Evolutionary conservation across 2,888 invertebrate genomes (phyloP), one percentile per base, ranked within the genome.

Genomic region (Pharmacophagus antenor): DNA sequence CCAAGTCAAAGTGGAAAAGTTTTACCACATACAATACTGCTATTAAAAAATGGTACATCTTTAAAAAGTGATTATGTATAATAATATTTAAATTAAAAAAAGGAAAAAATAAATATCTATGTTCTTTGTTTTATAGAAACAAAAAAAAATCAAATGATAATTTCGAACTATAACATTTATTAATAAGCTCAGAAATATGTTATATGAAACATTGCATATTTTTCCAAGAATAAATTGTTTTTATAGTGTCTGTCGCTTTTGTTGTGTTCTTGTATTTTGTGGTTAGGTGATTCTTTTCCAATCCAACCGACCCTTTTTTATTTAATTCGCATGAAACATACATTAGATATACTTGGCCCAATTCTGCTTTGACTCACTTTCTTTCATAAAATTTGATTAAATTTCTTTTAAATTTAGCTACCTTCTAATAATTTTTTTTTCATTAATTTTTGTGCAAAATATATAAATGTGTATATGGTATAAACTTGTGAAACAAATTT

Each of bases 1-100:
- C 44, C 44, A 44, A 22, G 46, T 44, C 46, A 46, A 54, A 46
- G 44, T 46, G 17, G 20, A 54, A 54, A 54, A 17, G 23, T 54
- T 46, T 42, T 42, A n/a, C 42, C 5, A 17, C 17, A 17, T 42
- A n/a, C 10, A 42, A 42, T 4, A 42, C 12, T 12, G 15, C 12
- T 3, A 10, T 31, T 10, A 31, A 7, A 31, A 31, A 31, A 10
- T 10, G 15, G 2, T 1, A 12, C 3, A 3, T 31, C 15, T 31
- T 31, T 15, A 31, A 10, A 31, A 7, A 10, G 1, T 12, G 10
- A 31, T 31, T 31, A 12, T 10, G 31, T 31, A 31, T 31, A 31
- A 31, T 1, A 12, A 25, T 3, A 25, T 25, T 25, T 5, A 25
- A 7, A 5, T 5, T 25, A 25, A 25, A 25, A 3, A 25, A 25